These are phyloP conservation scores for Microctonus hyperodae DNA, from an alignment of 2,888 invertebrate species.

Conservation along the genomic window DNA sequence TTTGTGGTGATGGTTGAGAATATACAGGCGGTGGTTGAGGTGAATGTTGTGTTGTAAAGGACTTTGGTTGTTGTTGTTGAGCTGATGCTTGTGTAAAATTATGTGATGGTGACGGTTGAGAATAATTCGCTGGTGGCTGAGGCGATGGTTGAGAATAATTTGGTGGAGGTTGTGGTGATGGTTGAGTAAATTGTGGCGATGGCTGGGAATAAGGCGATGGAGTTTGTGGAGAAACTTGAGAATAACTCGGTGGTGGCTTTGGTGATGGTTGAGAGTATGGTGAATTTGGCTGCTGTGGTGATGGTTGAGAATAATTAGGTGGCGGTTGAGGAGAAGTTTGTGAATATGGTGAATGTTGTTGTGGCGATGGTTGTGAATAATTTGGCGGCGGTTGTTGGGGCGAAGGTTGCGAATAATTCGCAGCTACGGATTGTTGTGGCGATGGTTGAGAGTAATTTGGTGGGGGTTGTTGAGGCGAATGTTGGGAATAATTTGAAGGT, in stretches of 20 bases:
- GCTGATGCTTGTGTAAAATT: slow-evolving; percentile 57
- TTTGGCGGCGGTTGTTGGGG: slow-evolving; percentile 60
- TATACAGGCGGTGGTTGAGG: slow-evolving; percentile 58
- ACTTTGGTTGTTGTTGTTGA: slow-evolving; percentile 61
- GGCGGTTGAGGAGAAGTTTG: slow-evolving; percentile 53
- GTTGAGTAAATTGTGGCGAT: slow-evolving; percentile 44
- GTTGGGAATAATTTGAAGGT: slow-evolving; percentile 62
- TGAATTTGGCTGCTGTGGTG: slow-evolving; percentile 48
- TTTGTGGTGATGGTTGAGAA: slow-evolving; percentile 53
- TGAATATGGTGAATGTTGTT: slow-evolving; percentile 39
- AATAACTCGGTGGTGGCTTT: slow-evolving; percentile 55
- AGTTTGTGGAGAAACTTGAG: slow-evolving; percentile 47
- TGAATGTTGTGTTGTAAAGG: slow-evolving; percentile 57
- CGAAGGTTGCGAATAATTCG: slow-evolving; percentile 63
- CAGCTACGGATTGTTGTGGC: slow-evolving; percentile 55
- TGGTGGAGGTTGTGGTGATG: slow-evolving; percentile 41
- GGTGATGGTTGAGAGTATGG: slow-evolving; percentile 47
- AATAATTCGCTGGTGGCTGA: slow-evolving; percentile 60
- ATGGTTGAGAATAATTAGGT: slow-evolving; percentile 54
- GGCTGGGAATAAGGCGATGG: slow-evolving; percentile 45
- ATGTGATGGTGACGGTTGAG: slow-evolving; percentile 54
- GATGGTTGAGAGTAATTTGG: slow-evolving; percentile 57
- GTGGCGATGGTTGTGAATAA: slow-evolving; percentile 49
- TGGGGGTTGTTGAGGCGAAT: slow-evolving; percentile 57
- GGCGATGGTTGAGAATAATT: slow-evolving; percentile 51